Evolutionary conservation across 2,888 invertebrate species (phyloP).

Genomic region (Mesoligia furuncula): DNA sequence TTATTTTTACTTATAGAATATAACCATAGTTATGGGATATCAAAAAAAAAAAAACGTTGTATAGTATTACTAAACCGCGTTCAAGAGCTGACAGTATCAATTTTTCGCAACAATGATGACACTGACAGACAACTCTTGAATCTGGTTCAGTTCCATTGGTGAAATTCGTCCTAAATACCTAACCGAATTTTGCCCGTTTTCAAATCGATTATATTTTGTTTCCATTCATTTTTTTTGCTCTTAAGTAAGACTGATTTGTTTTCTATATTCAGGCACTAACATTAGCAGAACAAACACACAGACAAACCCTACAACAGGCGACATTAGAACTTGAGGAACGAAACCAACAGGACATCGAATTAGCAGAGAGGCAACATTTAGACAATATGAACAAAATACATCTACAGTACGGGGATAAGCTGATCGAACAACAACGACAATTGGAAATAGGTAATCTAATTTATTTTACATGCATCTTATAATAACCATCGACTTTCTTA

Average conservation of each 20-base stretch:
- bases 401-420: constrained; percentile 81
- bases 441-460: constrained; percentile 80
- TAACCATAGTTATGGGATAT: no score
- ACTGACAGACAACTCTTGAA: no score
- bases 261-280: constrained; percentile 72
- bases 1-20: no score
- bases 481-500: not conserved
- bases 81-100: no score
- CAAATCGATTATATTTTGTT: not conserved
- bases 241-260: not conserved
- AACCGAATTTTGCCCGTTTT: not conserved
- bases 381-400: constrained; percentile 85
- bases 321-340: constrained; percentile 77
- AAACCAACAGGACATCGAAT: constrained; percentile 72
- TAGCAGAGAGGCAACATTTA: constrained; percentile 78
- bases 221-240: no score
- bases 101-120: not conserved
- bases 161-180: not conserved
- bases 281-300: constrained; percentile 76
- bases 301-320: constrained; percentile 71
- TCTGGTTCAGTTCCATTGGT: not conserved
- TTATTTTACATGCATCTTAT: not conserved
- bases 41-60: no score
- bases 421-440: constrained; percentile 85
- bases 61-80: no score